Conservation (phyloP, 2,888 invertebrate genomes). For the Perithous albicinctus region DNA sequence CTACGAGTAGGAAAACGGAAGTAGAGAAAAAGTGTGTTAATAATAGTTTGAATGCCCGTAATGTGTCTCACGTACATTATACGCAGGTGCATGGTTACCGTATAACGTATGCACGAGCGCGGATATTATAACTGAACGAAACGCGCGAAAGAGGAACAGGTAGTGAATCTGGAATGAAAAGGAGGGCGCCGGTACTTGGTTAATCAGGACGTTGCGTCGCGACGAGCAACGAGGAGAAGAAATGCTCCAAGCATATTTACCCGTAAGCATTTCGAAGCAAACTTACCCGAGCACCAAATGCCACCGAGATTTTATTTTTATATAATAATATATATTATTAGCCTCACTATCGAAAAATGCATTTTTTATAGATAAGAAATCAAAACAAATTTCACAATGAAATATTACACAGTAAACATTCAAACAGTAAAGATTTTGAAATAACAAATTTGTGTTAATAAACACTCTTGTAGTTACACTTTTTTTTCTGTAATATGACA, state of each 20-base stretch:
- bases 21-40: conserved; percentile 29
- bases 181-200: conserved; percentile 61
- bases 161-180: conserved; percentile 67
- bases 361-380: conserved; percentile 1
- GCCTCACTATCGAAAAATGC: background rate
- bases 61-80: conserved; percentile 28
- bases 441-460: no score
- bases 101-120: conserved; percentile 17
- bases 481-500: no score
- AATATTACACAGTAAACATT: no score
- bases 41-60: conserved; percentile 42
- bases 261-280: background rate
- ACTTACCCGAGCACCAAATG: background rate
- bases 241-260: background rate
- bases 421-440: no score
- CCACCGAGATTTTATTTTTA: conserved; percentile 3
- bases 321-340: background rate
- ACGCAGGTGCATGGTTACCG: background rate
- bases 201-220: conserved; percentile 62
- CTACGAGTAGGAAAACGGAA: background rate
- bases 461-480: no score
- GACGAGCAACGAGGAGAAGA: conserved; percentile 31
- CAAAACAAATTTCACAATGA: no score
- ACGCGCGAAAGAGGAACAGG: conserved; percentile 52
- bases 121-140: conserved; percentile 50